Conservation (phyloP, 2,797 vertebrate genomes). For the Arnoldichthys spilopterus region DNA sequence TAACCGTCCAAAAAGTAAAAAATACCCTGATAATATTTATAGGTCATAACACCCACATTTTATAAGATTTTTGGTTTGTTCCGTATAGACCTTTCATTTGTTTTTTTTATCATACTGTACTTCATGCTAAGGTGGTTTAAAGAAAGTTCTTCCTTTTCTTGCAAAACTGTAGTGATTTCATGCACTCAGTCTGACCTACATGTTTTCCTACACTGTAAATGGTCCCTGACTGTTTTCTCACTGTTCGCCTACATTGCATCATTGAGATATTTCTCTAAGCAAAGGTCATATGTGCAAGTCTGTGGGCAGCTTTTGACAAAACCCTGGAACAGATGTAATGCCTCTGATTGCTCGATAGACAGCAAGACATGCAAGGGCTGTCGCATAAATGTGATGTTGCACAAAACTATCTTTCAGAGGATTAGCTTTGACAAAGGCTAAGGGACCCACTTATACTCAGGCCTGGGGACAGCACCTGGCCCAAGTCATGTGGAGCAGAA, state of each 20-base stretch:
- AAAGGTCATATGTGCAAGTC: neutral
- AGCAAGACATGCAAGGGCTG: neutral
- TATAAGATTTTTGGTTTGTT: neutral
- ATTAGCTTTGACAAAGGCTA: constrained; percentile 9
- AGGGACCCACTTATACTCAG: constrained; percentile 1
- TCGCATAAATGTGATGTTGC: constrained; percentile 2
- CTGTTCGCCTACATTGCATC: constrained; percentile 27
- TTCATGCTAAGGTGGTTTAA: neutral
- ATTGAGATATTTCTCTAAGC: constrained; percentile 15
- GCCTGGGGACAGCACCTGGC: neutral
- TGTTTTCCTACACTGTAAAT: neutral
- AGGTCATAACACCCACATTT: too few species aligned
- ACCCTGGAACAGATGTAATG: constrained; percentile 11
- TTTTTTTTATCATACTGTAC: neutral
- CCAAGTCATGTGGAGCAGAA: constrained; percentile 1
- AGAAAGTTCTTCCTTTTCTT: neutral
- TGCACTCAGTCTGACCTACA: neutral
- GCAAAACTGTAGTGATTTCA: neutral
- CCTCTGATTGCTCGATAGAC: constrained; percentile 2
- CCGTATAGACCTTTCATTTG: neutral
- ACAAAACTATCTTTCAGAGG: constrained; percentile 3
- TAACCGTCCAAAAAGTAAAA: too few species aligned
- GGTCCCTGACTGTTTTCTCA: neutral
- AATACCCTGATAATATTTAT: too few species aligned
- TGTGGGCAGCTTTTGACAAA: constrained; percentile 15